Conservation (phyloP, 2,113 vertebrate species). For the Toxostoma redivivum region DNA sequence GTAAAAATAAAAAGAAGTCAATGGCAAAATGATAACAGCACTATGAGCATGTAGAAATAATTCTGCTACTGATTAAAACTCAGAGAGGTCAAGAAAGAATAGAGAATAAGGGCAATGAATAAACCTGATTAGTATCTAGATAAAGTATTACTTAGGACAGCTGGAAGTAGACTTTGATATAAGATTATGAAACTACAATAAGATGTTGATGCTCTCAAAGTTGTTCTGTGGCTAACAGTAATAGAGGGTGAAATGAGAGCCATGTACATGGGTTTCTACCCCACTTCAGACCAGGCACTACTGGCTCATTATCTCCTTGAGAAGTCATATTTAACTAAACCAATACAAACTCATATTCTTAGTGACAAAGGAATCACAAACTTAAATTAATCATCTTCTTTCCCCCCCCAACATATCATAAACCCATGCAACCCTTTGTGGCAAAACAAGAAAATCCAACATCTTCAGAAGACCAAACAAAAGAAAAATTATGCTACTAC, state of each 20-base stretch:
- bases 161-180: conserved; percentile 45
- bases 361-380: neutral
- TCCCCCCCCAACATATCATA: neutral
- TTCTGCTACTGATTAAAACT: conserved; percentile 13
- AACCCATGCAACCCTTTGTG: neutral
- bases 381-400: neutral
- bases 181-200: neutral
- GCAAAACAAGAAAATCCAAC: neutral
- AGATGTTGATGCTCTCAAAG: neutral
- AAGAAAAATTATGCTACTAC: neutral
- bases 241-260: neutral
- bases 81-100: conserved; percentile 40
- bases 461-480: neutral
- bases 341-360: neutral
- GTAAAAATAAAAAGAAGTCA: neutral
- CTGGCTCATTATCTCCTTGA: neutral
- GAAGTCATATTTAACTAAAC: neutral
- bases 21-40: conserved; percentile 25
- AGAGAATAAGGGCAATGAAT: conserved; percentile 21
- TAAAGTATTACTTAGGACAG: conserved; percentile 47
- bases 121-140: conserved; percentile 36
- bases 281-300: neutral
- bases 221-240: neutral
- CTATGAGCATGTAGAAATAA: conserved; percentile 27
- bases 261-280: neutral